These are phyloP conservation scores for Steatocranus sp. DNA, from an alignment of 2,797 vertebrate species.

Conservation along the genomic window DNA sequence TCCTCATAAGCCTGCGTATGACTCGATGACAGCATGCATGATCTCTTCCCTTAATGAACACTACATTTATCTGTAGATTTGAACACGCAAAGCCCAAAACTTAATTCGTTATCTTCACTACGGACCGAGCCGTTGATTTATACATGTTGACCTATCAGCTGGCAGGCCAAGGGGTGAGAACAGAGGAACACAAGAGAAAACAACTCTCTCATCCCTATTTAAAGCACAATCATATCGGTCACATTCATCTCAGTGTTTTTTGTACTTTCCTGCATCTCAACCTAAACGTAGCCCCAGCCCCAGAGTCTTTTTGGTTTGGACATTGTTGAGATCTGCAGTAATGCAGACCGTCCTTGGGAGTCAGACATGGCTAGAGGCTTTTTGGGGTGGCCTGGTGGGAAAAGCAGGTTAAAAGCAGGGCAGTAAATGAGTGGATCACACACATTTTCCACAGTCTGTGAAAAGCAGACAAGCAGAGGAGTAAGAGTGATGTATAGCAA, in stretches of 20 bases:
- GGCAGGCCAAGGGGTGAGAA: not conserved
- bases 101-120: slow-evolving; percentile 23
- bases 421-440: slow-evolving; percentile 41
- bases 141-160: not conserved
- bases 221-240: not conserved
- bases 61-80: slow-evolving; percentile 14
- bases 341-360: slow-evolving; percentile 27
- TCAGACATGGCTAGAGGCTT: slow-evolving; percentile 24
- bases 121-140: slow-evolving; percentile 1
- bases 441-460: slow-evolving; percentile 60
- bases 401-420: not conserved
- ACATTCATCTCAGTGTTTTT: not conserved
- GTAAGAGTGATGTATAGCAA: not conserved
- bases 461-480: slow-evolving; percentile 34
- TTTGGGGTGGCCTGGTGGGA: slow-evolving; percentile 8
- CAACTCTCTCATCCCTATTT: slow-evolving; percentile 10
- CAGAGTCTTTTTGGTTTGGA: slow-evolving; percentile 5
- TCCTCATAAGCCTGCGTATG: not conserved
- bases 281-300: not conserved
- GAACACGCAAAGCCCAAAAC: not conserved
- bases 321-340: slow-evolving; percentile 31
- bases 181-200: slow-evolving; percentile 13
- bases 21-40: slow-evolving; percentile 25
- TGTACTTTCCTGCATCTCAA: not conserved
- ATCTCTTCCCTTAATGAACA: not conserved